These are phyloP conservation scores for Campopleginae sp. DNA, from an alignment of 2,888 invertebrate genomes.

Conservation along the genomic window DNA sequence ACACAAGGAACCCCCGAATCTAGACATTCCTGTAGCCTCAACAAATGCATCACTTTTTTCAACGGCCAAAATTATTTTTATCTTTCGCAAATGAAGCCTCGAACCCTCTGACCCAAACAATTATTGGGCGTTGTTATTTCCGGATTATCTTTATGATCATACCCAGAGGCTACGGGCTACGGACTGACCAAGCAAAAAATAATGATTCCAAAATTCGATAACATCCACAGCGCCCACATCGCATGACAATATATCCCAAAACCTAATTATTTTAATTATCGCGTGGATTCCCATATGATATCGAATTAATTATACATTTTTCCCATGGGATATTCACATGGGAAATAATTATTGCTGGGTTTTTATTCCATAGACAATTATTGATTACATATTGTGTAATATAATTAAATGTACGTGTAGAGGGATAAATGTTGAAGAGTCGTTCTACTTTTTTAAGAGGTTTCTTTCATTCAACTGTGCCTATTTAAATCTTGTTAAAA, in stretches of 20 bases:
- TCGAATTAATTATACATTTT: neutral
- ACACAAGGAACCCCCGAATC: neutral
- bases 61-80: no score
- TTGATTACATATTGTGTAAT: neutral
- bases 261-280: neutral
- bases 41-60: neutral
- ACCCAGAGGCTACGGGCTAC: neutral
- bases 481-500: constrained; percentile 39
- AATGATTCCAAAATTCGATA: neutral
- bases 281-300: neutral
- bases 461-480: constrained; percentile 26
- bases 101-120: neutral
- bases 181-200: no score
- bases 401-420: neutral
- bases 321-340: no score
- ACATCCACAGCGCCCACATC: neutral
- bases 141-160: neutral
- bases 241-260: neutral
- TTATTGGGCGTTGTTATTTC: neutral
- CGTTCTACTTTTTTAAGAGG: constrained; percentile 37
- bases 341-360: no score
- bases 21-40: neutral
- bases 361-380: neutral
- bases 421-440: constrained; percentile 4
- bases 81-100: no score